Base-by-base conservation (phyloP, 2,797 vertebrate species). In the Acestrorhynchus altus region DNA sequence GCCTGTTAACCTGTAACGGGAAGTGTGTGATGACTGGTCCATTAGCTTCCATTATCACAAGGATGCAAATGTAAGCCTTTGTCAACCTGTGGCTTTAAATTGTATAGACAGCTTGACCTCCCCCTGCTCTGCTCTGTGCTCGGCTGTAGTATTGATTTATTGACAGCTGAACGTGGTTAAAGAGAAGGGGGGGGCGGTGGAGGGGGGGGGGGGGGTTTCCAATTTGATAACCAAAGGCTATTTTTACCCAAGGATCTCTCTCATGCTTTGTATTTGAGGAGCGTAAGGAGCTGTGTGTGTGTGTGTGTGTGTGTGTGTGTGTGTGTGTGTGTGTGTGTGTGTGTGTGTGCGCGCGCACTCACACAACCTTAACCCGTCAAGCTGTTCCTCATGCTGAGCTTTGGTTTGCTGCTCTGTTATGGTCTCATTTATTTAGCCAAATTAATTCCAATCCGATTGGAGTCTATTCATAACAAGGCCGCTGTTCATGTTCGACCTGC, bases 91-190 rank as follows among this genome's bases (percentile, higher is more conserved):
- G 8, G 16, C 57, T 60, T 18, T 8, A 15, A 31, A 35, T 10
- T 16, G 9, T 11, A 40, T 4, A n/a, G 16, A 40, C 59, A 16
- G 26, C 8, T 56, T 56, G 52, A 56, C 5, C 26, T 61, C 18
- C 40, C 31, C 49, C 5, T 7, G 47, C 16, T 51, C 22, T 18
- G 20, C 57, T 71, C 74, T 40, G 11, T 67, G 47, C 13, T 35
- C 49, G 35, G 70, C 24, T 44, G 57, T 40, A 66, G 35, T 63
- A 82, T 76, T 47, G 63, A 76, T 78, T 73, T 69, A 82, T 79
- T 51, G 77, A 76, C 31, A 42, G 51, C 11, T 39, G 68, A 42
- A 42, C 26, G 47, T 22, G 13, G 15, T n/a, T 15, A 13, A 46
- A 4, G 49, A 11, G 15, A 22, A 15, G 35, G 69, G 59, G n/a